Evolutionary conservation across 1,140 invertebrate genomes (phyloP).

Genomic region (Dendroctonus valens): DNA sequence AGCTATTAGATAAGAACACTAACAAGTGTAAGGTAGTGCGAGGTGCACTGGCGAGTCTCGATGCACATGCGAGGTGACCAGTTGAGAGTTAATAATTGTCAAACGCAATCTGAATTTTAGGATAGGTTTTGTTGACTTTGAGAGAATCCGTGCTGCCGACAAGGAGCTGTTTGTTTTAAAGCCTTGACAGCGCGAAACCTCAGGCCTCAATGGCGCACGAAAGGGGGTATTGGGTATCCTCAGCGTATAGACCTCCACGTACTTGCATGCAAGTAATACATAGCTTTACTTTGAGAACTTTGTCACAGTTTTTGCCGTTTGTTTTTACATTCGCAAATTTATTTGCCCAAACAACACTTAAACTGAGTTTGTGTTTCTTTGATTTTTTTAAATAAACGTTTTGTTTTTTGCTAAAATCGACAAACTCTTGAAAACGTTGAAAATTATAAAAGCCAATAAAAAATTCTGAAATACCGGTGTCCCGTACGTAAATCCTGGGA

Average conservation of each 20-base stretch:
- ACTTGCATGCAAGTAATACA: slow-evolving; percentile 91
- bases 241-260: slow-evolving; percentile 89
- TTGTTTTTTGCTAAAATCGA: too few species aligned
- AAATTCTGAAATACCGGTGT: too few species aligned
- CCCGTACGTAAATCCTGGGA: too few species aligned
- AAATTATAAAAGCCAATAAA: too few species aligned
- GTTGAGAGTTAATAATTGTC: background rate
- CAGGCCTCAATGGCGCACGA: slow-evolving; percentile 99
- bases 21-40: slow-evolving; percentile 99
- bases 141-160: slow-evolving; percentile 93
- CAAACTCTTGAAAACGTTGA: too few species aligned
- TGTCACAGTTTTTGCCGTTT: slow-evolving; percentile 34
- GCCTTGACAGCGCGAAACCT: slow-evolving; percentile 93
- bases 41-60: slow-evolving; percentile 48
- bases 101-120: slow-evolving; percentile 63
- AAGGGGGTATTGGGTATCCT: slow-evolving; percentile 95
- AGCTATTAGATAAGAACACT: slow-evolving; percentile 98
- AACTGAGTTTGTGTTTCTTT: too few species aligned
- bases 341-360: too few species aligned
- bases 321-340: background rate
- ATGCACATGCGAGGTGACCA: too few species aligned
- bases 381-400: too few species aligned
- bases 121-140: slow-evolving; percentile 99
- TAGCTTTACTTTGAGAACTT: slow-evolving; percentile 45
- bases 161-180: slow-evolving; percentile 94